Evolutionary conservation across 2,113 vertebrate genomes (phyloP).

Genomic region (Mormyrus lacerda): DNA sequence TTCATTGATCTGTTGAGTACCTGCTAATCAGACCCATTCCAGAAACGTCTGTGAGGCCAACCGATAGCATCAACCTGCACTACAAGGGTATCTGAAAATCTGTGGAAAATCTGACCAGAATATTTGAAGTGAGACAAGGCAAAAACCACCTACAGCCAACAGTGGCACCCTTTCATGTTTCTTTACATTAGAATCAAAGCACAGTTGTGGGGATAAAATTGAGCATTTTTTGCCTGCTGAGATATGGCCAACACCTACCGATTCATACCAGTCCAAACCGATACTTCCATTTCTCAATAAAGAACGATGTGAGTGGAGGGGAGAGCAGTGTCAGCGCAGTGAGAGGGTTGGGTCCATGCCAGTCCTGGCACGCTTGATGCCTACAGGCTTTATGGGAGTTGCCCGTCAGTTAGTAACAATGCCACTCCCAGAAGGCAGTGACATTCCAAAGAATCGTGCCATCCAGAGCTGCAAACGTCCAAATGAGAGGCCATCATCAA

Average conservation of each 20-base stretch:
- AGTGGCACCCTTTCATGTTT: not conserved
- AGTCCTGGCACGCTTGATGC: conserved; percentile 11
- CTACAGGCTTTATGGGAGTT: conserved; percentile 10
- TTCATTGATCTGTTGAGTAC: not conserved
- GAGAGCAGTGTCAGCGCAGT: not conserved
- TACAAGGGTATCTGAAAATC: not conserved
- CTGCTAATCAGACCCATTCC: not conserved
- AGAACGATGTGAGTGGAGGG: not conserved
- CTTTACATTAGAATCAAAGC: not conserved
- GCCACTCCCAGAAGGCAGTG: not conserved
- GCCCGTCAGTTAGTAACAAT: conserved; percentile 12
- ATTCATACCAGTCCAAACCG: not conserved
- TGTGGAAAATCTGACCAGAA: not conserved
- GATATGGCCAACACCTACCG: not conserved
- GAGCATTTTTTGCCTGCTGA: not conserved
- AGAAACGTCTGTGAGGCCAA: not conserved
- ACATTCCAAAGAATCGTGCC: not conserved
- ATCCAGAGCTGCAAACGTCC: not conserved
- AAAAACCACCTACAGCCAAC: not conserved
- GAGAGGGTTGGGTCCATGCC: not conserved
- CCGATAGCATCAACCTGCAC: not conserved
- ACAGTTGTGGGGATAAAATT: not conserved
- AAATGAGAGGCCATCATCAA: not conserved
- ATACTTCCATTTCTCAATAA: not conserved
- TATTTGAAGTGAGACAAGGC: not conserved